Conservation (phyloP, 2,797 vertebrate species). For the Acanthurus tractus region DNA sequence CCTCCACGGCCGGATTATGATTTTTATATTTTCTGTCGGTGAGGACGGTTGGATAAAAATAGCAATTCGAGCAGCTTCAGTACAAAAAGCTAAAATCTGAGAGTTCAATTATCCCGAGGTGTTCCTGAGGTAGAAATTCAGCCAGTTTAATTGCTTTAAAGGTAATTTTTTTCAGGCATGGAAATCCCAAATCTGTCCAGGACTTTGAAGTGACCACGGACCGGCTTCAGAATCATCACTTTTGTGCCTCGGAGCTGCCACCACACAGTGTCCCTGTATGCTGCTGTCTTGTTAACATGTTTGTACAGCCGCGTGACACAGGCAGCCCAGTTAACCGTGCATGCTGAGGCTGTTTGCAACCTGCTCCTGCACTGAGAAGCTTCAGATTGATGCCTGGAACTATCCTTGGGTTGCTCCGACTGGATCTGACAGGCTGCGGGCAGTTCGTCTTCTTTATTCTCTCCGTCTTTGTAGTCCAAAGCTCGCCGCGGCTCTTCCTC, state of each 20-base stretch:
- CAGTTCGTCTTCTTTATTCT: constrained; percentile 63
- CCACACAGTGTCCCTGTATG: constrained; percentile 45
- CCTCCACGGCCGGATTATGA: constrained; percentile 18
- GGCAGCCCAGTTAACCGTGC: constrained; percentile 70
- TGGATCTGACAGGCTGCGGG: constrained; percentile 66
- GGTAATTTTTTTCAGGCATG: constrained; percentile 51
- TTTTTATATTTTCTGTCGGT: constrained; percentile 43
- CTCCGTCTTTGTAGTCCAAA: constrained; percentile 52
- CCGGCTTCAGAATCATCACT: constrained; percentile 44
- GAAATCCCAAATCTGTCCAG: constrained; percentile 53
- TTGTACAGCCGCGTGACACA: constrained; percentile 66
- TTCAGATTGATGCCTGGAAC: constrained; percentile 58
- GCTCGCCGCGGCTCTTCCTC: constrained; percentile 35
- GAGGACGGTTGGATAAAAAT: constrained; percentile 42
- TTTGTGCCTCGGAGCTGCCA: constrained; percentile 42
- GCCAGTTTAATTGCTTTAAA: constrained; percentile 55
- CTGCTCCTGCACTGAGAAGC: constrained; percentile 39
- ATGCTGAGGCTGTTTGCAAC: constrained; percentile 60
- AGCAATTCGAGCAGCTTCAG: constrained; percentile 35
- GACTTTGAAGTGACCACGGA: constrained; percentile 56
- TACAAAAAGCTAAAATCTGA: constrained; percentile 42
- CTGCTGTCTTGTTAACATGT: constrained; percentile 64
- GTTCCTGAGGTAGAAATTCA: constrained; percentile 41
- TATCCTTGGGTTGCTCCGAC: constrained; percentile 47
- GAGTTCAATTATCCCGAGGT: constrained; percentile 49